Conservation (phyloP, 2,113 vertebrate species). For the Pandion haliaetus region DNA sequence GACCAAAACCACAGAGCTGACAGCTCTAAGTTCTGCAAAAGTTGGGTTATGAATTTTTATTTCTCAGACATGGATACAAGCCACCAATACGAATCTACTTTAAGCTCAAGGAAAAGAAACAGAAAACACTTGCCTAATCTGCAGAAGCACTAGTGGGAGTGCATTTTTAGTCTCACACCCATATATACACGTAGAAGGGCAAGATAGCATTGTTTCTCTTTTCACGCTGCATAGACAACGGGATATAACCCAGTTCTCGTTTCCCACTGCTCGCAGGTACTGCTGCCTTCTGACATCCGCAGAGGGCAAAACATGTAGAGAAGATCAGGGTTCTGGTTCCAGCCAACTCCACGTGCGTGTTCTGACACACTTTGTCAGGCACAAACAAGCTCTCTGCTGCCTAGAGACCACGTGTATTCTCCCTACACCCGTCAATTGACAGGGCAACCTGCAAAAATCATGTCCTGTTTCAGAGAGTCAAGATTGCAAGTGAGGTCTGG, state of each 20-base stretch:
- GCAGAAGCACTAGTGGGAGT: neutral
- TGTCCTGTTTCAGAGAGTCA: neutral
- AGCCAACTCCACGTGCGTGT: neutral
- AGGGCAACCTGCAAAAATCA: neutral
- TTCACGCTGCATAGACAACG: neutral
- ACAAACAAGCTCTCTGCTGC: neutral
- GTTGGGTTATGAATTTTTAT: neutral
- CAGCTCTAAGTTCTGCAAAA: neutral
- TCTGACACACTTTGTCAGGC: neutral
- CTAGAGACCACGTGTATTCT: neutral
- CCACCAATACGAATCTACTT: neutral
- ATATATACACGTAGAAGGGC: neutral
- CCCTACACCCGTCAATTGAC: neutral
- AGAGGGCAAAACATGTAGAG: neutral
- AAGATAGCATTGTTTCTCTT: neutral
- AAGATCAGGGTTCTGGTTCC: neutral
- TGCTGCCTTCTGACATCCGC: rapidly evolving
- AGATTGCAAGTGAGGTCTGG: neutral
- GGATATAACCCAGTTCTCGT: neutral
- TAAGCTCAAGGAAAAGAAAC: neutral
- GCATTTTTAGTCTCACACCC: neutral
- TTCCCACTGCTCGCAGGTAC: neutral
- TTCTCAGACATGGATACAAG: neutral
- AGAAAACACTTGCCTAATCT: neutral
- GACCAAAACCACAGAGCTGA: neutral